Conservation (phyloP, 2,888 invertebrate species). For the Keiferia lycopersicella region DNA sequence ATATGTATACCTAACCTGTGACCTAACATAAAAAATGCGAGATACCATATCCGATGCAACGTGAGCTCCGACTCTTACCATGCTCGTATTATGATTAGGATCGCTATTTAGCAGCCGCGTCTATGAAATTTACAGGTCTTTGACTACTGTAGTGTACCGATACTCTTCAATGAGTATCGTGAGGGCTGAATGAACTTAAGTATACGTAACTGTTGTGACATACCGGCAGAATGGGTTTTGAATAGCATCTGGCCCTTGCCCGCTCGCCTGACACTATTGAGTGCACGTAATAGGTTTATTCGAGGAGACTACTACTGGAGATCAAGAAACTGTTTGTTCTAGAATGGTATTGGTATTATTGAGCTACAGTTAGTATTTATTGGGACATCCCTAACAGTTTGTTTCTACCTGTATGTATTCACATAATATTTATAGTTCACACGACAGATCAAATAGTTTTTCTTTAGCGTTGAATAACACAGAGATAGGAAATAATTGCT, state of each 20-base stretch:
- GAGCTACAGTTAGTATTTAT: no score
- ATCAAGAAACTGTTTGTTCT: no score
- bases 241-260: constrained; percentile 1
- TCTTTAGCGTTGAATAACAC: neutral
- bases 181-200: constrained; percentile 7
- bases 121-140: neutral
- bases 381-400: no score
- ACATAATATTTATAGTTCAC: neutral
- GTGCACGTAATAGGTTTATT: neutral
- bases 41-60: no score
- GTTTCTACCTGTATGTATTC: no score
- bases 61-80: neutral
- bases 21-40: no score
- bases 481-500: neutral
- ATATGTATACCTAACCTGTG: no score
- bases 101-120: neutral
- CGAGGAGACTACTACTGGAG: neutral
- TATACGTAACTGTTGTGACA: constrained; percentile 8
- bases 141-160: constrained; percentile 26
- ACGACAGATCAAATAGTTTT: neutral
- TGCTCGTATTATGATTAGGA: neutral
- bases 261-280: neutral
- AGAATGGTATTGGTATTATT: no score
- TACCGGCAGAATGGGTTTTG: neutral
- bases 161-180: constrained; percentile 36